Evolutionary conservation across 2,888 invertebrate species (phyloP), one percentile per base, ranked within the genome.

Genomic region (Drosophila suboccidentalis): DNA sequence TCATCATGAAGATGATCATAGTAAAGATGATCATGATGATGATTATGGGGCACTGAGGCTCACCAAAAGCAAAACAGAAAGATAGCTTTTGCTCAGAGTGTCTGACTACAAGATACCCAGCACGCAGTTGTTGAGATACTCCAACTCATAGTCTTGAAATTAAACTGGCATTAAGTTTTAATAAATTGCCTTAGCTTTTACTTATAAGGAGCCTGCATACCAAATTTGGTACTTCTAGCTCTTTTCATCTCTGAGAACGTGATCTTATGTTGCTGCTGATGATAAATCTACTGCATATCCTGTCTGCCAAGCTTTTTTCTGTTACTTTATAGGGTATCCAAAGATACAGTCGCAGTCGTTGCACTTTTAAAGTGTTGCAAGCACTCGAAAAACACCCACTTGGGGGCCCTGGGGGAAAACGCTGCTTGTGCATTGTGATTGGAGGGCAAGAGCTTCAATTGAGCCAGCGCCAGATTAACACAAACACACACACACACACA

Each of bases 301-400:
- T 29, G 29, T 8, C 29, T 8, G 8, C 26, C 26, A 5, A 6
- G 6, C 26, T 6, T 26, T 26, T 6, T 26, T 1, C 0, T 8
- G 29, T 29, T 38, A 38, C n/a, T 5, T 13, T n/a, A 38, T n/a
- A n/a, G 38, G n/a, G 38, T n/a, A 38, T 38, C n/a, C 38, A 55
- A 49, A 57, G 55, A 50, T 51, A 43, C 75, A 71, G 22, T 41
- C 62, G 46, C 68, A 55, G 67, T 58, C 66, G 66, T 58, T 63
- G 75, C 75, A 75, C 66, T 71, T 70, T 63, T 63, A 78, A 83
- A 81, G 81, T 81, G 81, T 75, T 72, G 72, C 75, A 71, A 57
- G 64, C 71, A 82, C 71, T 82, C 77, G 82, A 72, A 50, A 49
- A 69, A 75, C 81, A 81, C 84, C 81, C 84, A 82, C 81, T 81